Evolutionary conservation across 2,888 invertebrate genomes (phyloP), one percentile per base, ranked within the genome.

Genomic region (Eupsilia transversa): DNA sequence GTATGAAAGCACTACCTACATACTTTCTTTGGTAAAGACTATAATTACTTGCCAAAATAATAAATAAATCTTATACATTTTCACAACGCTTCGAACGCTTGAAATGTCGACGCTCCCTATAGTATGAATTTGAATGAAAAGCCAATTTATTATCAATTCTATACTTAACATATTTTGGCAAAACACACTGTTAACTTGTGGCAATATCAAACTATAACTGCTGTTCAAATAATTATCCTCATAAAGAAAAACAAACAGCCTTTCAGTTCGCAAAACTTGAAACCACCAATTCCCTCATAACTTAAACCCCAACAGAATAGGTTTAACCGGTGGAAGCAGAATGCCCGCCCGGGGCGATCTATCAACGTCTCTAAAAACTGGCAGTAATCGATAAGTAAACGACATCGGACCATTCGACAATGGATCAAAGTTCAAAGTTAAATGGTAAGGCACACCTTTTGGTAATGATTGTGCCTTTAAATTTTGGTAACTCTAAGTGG

Each of bases 301-400:
- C 68, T 82, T 87, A 27, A 33, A 67, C 67, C 84, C 35, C 12
- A 5, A 35, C 41, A 59, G 65, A 84, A 59, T 81, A 84, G 77
- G 89, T 89, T 92, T 90, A 90, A 89, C 90, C 86, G 89, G 87
- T 88, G 84, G 89, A 92, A 93, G 90, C 90, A 89, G 90, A 91
- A 91, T 91, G 89, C 88, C 87, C 86, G 82, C 87, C 72, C 83
- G 87, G 77, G 88, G 89, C 93, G 92, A 95, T 95, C 93, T 88
- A 94, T 94, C 95, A 94, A 91, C 88, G 94, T 94, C 94, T 88
- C 87, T 91, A 88, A 92, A 93, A 94, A 94, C 91, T 92, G 85
- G 23, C 38, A 49, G 91, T 91, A 92, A 94, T 95, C 94, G 93
- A 93, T 94, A 91, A 92, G 92, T 91, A 89, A 88, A 89, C 89